Evolutionary conservation across 2,113 vertebrate genomes (phyloP).

Genomic region (rabbit (Oryctolagus cuniculus)): mOryCun1.1 NC_091444.1:77550001-77550500

Average conservation of each 20-base stretch:
- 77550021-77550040: fast-evolving
- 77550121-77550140: neutral
- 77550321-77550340: conserved; percentile 44
- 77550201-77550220: neutral
- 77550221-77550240: neutral
- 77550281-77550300: neutral
- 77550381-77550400: neutral
- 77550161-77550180: neutral
- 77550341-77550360: conserved; percentile 23
- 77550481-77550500: neutral
- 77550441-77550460: neutral
- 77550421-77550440: neutral
- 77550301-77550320: conserved; percentile 22
- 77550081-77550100: neutral
- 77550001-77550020: fast-evolving
- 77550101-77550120: neutral
- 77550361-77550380: neutral
- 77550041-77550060: neutral
- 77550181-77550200: neutral
- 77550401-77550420: neutral
- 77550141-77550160: neutral
- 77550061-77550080: neutral
- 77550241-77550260: neutral
- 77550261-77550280: conserved; percentile 62
- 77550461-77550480: neutral